These are phyloP conservation scores for Polypterus senegalus DNA, from an alignment of 2,113 vertebrate species.

Conservation along the genomic window DNA sequence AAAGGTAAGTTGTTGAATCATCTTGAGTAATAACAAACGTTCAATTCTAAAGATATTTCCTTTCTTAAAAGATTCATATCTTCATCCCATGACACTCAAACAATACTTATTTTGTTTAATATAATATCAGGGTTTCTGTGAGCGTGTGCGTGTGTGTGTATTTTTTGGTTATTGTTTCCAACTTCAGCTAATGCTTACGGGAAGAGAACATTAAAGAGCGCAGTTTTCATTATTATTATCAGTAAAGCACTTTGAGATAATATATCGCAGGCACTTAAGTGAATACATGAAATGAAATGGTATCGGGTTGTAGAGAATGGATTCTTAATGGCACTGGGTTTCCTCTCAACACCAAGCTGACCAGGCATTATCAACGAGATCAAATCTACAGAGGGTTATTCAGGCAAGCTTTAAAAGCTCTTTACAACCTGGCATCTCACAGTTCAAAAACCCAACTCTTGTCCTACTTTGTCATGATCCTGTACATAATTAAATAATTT, in stretches of 20 bases:
- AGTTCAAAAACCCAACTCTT: too few species aligned
- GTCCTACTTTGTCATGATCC: background rate
- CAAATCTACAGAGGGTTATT: constrained; percentile 17
- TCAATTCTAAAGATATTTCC: background rate
- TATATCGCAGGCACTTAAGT: constrained; percentile 22
- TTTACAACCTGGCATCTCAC: constrained; percentile 18
- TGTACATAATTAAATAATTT: background rate
- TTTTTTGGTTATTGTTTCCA: constrained; percentile 13
- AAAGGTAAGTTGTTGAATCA: background rate
- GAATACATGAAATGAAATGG: constrained; percentile 26
- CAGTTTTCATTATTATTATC: constrained; percentile 23
- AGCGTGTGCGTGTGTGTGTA: constrained; percentile 12
- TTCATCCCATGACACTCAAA: background rate
- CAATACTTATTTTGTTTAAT: constrained; percentile 1
- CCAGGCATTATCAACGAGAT: constrained; percentile 20
- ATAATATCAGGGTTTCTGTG: constrained; percentile 4
- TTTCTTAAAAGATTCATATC: background rate
- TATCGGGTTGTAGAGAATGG: constrained; percentile 21
- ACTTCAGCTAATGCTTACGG: constrained; percentile 19
- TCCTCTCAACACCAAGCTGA: constrained; percentile 7
- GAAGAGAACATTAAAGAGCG: constrained; percentile 20
- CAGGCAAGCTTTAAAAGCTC: constrained; percentile 10
- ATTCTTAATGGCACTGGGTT: constrained; percentile 23
- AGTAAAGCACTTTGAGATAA: constrained; percentile 19
- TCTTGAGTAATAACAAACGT: background rate